Conservation (phyloP, 2,113 vertebrate species). For the Mobula birostris region DNA sequence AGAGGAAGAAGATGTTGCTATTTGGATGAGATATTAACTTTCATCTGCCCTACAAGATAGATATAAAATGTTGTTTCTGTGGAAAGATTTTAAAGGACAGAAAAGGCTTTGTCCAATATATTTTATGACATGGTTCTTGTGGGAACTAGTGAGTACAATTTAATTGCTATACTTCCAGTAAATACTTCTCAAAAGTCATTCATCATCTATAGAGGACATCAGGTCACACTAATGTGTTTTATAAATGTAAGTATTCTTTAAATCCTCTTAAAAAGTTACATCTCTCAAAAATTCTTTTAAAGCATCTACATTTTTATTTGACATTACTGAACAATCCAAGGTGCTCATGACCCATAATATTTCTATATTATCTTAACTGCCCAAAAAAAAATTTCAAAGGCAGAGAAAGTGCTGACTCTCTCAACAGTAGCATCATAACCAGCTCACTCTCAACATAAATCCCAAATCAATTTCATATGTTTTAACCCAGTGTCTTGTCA, state of each 20-base stretch:
- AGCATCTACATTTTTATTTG: neutral
- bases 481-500: neutral
- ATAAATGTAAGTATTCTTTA: too few species aligned
- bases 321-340: neutral
- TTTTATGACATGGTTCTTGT: too few species aligned
- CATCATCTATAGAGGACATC: too few species aligned
- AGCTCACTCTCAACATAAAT: neutral
- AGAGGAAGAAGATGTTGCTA: too few species aligned
- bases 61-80: too few species aligned
- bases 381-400: neutral
- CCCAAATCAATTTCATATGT: slow-evolving; percentile 24
- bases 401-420: neutral
- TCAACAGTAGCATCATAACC: neutral
- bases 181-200: too few species aligned
- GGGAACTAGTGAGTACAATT: too few species aligned
- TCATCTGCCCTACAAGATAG: too few species aligned
- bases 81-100: too few species aligned
- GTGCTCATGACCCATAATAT: neutral
- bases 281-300: neutral
- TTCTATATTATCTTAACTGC: neutral
- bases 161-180: too few species aligned
- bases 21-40: too few species aligned
- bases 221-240: neutral
- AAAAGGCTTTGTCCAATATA: too few species aligned
- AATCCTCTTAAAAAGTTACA: neutral